These are phyloP conservation scores for Synanthedon andrenaeformis DNA, from an alignment of 2,888 invertebrate species.

Conservation along the genomic window DNA sequence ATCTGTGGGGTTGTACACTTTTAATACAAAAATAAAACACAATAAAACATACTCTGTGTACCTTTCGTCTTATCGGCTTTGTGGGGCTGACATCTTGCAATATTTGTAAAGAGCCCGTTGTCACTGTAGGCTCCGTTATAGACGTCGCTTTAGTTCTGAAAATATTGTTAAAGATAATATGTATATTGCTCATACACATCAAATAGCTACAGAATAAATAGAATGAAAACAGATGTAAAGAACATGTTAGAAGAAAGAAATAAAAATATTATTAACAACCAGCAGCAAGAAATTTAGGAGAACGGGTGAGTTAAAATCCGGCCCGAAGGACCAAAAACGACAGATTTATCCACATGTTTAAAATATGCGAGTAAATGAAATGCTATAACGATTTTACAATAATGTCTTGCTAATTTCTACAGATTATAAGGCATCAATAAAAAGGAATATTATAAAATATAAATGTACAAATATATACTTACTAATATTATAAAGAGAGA, in stretches of 20 bases:
- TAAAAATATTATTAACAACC: neutral
- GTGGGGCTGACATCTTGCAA: constrained; percentile 60
- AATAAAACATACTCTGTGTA: constrained; percentile 10
- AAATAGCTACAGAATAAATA: neutral
- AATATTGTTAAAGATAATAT: constrained; percentile 7
- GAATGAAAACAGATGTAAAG: neutral
- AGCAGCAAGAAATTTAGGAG: neutral
- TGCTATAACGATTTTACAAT: too few relatives aligned
- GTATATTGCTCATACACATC: neutral
- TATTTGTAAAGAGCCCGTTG: constrained; percentile 47
- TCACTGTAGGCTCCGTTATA: constrained; percentile 42
- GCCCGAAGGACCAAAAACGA: too few relatives aligned
- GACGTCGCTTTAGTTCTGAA: constrained; percentile 58
- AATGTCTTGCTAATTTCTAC: too few relatives aligned
- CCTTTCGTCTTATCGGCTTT: constrained; percentile 57
- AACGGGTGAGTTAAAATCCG: too few relatives aligned
- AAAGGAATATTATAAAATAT: too few relatives aligned
- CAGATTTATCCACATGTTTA: too few relatives aligned
- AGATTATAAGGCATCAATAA: too few relatives aligned
- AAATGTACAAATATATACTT: too few relatives aligned
- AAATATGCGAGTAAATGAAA: too few relatives aligned
- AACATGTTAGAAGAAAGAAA: neutral
- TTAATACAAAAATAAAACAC: too few relatives aligned
- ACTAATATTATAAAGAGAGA: too few relatives aligned
- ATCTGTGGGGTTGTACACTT: too few relatives aligned